Evolutionary conservation across 2,888 invertebrate species (phyloP).

Genomic region (Dolomedes plantarius): DNA sequence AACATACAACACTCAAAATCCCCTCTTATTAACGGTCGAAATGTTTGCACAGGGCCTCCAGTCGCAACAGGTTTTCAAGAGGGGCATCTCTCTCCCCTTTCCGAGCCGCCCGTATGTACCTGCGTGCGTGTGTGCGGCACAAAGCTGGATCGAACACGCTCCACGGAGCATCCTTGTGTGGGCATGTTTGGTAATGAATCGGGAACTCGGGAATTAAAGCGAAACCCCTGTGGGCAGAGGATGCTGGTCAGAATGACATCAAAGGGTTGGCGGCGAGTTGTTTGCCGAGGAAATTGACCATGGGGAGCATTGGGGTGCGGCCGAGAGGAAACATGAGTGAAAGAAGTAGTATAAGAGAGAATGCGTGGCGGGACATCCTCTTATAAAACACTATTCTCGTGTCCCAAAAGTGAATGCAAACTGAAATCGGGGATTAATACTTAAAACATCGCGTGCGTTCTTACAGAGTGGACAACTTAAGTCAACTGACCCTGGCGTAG

Average conservation of each 20-base stretch:
- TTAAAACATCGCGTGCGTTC: too few species aligned
- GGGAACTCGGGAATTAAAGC: slow-evolving; percentile 59
- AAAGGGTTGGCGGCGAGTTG: slow-evolving; percentile 45
- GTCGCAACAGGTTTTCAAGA: slow-evolving; percentile 37
- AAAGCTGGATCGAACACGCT: background rate
- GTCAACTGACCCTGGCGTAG: too few species aligned
- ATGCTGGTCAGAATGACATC: slow-evolving; percentile 40
- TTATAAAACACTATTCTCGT: too few species aligned
- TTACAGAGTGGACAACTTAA: too few species aligned
- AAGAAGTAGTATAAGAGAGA: background rate
- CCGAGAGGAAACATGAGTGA: background rate
- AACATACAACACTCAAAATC: background rate
- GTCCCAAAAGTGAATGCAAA: too few species aligned
- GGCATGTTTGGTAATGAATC: slow-evolving; percentile 54
- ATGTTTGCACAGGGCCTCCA: slow-evolving; percentile 2
- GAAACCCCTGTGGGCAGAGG: slow-evolving; percentile 54
- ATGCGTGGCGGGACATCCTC: too few species aligned
- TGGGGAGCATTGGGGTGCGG: background rate
- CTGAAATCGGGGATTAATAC: too few species aligned
- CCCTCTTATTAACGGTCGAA: background rate
- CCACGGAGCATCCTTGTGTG: slow-evolving; percentile 31
- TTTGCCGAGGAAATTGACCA: slow-evolving; percentile 62
- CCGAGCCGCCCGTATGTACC: background rate
- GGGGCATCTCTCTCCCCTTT: background rate
- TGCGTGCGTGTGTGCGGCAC: background rate